phyloP scores from a whole-genome alignment of 2,888 invertebrate species.

The Microdon myrmicae region DNA sequence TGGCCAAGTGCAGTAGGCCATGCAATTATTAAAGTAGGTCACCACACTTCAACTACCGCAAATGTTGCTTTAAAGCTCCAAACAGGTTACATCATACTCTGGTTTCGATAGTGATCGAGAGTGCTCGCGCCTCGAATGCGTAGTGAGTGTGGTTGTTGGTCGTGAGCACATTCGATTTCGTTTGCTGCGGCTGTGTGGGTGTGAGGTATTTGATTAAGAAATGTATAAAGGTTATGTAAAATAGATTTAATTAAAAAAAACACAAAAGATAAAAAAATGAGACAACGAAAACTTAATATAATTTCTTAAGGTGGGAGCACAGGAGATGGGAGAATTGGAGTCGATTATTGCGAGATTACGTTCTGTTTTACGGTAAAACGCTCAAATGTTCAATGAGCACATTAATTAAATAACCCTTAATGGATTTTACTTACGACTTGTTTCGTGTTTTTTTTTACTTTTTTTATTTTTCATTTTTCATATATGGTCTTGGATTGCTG shows the following conservation, averaged over 20 bases:
- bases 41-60: conserved; percentile 55
- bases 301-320: too few species aligned
- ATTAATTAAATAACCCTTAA: too few species aligned
- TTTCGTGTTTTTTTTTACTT: too few species aligned
- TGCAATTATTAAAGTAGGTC: conserved; percentile 66
- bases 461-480: too few species aligned
- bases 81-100: conserved; percentile 38
- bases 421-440: too few species aligned
- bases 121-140: conserved; percentile 11
- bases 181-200: neutral
- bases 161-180: conserved; percentile 3
- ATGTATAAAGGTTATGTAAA: conserved; percentile 9
- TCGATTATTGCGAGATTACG: too few species aligned
- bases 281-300: too few species aligned
- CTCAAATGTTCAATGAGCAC: too few species aligned
- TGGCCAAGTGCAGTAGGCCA: conserved; percentile 69
- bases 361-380: too few species aligned
- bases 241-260: conserved; percentile 1
- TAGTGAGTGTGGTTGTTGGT: conserved; percentile 5
- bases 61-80: conserved; percentile 52
- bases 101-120: conserved; percentile 36
- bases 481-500: too few species aligned
- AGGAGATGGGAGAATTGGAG: too few species aligned
- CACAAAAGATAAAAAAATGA: neutral
- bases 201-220: conserved; percentile 1